These are phyloP conservation scores for Aphodius sticticus DNA, from an alignment of 2,888 invertebrate genomes.

Conservation along the genomic window DNA sequence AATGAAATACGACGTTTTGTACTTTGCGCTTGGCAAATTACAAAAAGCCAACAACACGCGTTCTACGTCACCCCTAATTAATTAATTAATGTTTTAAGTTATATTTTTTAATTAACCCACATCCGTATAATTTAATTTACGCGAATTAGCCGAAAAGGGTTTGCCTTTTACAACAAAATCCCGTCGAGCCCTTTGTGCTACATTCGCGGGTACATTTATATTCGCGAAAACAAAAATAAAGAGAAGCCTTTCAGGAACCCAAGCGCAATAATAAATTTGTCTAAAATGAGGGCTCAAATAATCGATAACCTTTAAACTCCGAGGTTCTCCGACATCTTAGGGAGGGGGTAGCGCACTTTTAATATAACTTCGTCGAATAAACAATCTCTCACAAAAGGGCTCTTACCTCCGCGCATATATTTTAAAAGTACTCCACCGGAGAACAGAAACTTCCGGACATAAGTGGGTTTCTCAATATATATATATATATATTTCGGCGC, in stretches of 20 bases:
- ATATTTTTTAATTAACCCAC: neutral
- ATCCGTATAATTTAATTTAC: neutral
- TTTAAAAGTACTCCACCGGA: constrained; percentile 42
- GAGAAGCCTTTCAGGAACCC: neutral
- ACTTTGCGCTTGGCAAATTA: neutral
- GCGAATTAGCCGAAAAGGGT: neutral
- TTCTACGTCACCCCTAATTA: neutral
- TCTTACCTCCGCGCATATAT: constrained; percentile 33
- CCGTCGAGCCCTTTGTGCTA: neutral
- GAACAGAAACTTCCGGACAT: constrained; percentile 44
- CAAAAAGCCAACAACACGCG: neutral
- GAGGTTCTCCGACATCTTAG: neutral
- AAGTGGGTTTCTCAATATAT: constrained; percentile 46
- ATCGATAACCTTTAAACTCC: constrained; percentile 31
- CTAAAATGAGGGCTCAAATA: constrained; percentile 21
- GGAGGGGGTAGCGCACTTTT: constrained; percentile 26
- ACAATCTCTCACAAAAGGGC: constrained; percentile 31
- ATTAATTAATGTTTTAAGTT: neutral
- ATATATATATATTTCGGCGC: constrained; percentile 45
- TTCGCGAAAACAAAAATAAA: neutral
- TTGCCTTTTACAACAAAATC: neutral
- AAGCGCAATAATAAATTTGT: neutral
- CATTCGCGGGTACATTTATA: neutral
- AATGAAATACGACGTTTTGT: neutral
- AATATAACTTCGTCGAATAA: constrained; percentile 34